Evolutionary conservation across 2,113 vertebrate genomes (phyloP), one percentile per base, ranked within the genome.

Genomic region (Bujurquina vittata): DNA sequence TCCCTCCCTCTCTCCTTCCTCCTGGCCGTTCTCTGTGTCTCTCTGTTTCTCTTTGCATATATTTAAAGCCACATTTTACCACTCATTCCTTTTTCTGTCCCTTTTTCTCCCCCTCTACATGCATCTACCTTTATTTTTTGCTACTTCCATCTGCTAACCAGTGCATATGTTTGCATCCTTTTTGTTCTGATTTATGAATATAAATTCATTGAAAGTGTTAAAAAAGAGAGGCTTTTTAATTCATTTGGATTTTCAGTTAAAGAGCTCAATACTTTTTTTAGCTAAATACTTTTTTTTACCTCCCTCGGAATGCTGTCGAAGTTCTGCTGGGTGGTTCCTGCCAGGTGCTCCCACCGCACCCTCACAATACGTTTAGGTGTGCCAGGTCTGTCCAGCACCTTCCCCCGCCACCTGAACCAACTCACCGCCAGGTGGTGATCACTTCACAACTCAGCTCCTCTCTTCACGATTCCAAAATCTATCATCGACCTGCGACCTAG

Each of bases 21-120:
- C 56, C 7, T 77, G 61, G 83, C 10, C 23, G 72, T 90, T 65
- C 88, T 84, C 73, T 75, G 56, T 75, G 76, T 84, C 62, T 79
- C 52, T 57, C 22, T 73, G 40, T 84, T 17, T 87, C 35, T 5
- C 65, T 77, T 54, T 65, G 33, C 80, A 79, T 57, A 84, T 26
- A 59, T 61, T 17, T 49, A 49, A 52, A 52, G 67, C 59, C 60
- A 69, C 15, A 1, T 79, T 35, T 83, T 15, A 56, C 10, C 31
- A 31, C n/a, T 58, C 11, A 7, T 4, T 60, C 6, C 31, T 20
- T 7, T 4, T 26, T 60, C n/a, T 7, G 35, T 65, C n/a, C 75
- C 49, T n/a, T 57, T 56, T 80, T 35, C 20, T 31, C 2, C 29
- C 10, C 52, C 7, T 40, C 11, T 35, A 3, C 9, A 10, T 37